A percentile compares a stretch with the other conserved stretches of the same genome.
phyloP scores from a whole-genome alignment of 2,888 invertebrate species.

The Euplagia quadripunctaria region DNA sequence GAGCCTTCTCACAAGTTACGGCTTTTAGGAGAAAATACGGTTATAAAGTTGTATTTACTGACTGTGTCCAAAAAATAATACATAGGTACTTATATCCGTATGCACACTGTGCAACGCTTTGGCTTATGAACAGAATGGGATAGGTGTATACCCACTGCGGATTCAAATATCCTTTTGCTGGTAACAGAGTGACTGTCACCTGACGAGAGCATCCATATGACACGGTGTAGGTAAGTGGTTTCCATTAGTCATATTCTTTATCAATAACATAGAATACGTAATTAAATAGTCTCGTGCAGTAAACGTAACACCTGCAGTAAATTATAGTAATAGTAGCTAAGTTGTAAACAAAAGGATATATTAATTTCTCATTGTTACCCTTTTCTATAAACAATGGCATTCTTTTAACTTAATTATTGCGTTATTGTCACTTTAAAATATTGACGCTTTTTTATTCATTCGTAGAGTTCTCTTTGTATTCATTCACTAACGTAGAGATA shows the following conservation, averaged over 20 bases:
- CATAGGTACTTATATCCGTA: no score
- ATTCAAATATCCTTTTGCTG: no score
- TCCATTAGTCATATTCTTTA: background rate
- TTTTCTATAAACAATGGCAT: background rate
- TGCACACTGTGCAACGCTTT: no score
- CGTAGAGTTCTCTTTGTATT: no score
- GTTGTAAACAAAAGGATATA: background rate
- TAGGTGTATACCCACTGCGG: no score
- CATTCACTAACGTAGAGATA: background rate
- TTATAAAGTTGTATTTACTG: no score
- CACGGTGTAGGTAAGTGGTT: background rate
- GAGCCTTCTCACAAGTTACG: no score
- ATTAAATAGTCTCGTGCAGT: background rate
- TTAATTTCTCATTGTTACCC: background rate
- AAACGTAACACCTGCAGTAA: background rate
- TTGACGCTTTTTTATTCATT: background rate
- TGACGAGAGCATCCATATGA: background rate
- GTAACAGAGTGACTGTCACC: background rate
- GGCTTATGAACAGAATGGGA: no score
- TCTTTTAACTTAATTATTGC: no score
- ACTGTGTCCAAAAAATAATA: no score
- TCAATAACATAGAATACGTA: background rate
- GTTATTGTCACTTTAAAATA: background rate
- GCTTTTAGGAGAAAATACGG: no score
- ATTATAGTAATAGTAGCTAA: no score